phyloP scores from a whole-genome alignment of 2,113 vertebrate genomes.

The Otolemur garnettii region DNA sequence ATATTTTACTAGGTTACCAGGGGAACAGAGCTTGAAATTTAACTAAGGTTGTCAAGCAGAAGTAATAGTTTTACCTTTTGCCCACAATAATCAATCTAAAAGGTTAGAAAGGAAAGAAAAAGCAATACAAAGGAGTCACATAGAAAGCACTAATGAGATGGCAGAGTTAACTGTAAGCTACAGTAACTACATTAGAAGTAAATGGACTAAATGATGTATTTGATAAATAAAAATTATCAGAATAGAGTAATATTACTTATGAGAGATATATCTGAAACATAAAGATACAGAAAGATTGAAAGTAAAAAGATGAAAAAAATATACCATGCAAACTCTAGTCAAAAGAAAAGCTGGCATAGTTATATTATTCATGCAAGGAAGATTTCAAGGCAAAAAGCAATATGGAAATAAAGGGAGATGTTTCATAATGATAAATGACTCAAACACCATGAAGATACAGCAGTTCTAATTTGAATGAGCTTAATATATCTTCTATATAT shows the following conservation, averaged over 20 bases:
- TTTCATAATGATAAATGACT: constrained; percentile 37
- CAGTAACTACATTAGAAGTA: not conserved
- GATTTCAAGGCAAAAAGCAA: constrained; percentile 43
- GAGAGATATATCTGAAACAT: constrained; percentile 16
- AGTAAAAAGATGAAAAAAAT: not conserved
- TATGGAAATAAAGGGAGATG: not conserved
- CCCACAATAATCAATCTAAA: not conserved
- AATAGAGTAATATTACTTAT: not conserved
- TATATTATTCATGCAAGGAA: not conserved
- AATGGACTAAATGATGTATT: not conserved
- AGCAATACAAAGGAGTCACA: not conserved
- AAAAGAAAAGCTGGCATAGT: not conserved
- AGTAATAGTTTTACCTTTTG: not conserved
- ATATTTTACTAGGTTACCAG: not conserved
- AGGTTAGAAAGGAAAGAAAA: not conserved
- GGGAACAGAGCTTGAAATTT: not conserved
- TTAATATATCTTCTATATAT: constrained; percentile 35
- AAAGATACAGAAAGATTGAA: not conserved
- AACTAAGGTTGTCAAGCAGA: not conserved
- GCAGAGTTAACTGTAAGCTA: not conserved
- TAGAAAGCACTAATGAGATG: not conserved
- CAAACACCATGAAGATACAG: constrained; percentile 14
- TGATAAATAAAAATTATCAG: constrained; percentile 16
- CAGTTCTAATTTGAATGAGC: constrained; percentile 33
- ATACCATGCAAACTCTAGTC: not conserved